Base-by-base conservation (phyloP, 2,888 invertebrate genomes). In the Ectropis crepuscularia region DNA sequence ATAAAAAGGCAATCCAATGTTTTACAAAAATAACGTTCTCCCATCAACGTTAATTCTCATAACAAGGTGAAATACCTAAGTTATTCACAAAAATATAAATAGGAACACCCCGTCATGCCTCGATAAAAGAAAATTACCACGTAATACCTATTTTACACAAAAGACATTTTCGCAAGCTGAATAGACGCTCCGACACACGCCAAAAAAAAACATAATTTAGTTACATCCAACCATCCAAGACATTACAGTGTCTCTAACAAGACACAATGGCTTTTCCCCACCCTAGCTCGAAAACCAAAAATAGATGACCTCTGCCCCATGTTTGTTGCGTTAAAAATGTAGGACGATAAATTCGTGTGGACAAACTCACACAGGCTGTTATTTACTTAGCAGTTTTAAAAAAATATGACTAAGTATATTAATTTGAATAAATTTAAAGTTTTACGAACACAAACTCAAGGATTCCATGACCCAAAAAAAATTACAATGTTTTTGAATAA, bases 181-280 rank as follows among this genome's bases (percentile, higher is more conserved):
- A 71, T 65, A 71, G 72, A 74, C 75, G 77, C 60, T 78, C 77
- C 63, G 58, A 65, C 77, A 76, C 77, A 80, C 79, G 77, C 72
- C 72, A 68, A 76, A 82, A 76, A 82, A 85, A 87, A 90, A 86
- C 86, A 87, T 89, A 91, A 91, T 91, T 91, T 90, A 89, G 89
- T 90, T 87, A 89, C 83, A 89, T 85, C 83, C 83, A 83, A 78
- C 85, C 86, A 86, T 85, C 87, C 86, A 89, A 89, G 92, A 90
- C 90, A 91, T 91, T 89, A 87, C 83, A 79, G 78, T 65, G 79
- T 80, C 76, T 82, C 86, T 91, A 91, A 91, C 90, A 92, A 92
- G 92, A 90, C 87, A 90, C 92, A 90, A 91, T 89, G 87, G 89
- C 83, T 85, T 85, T 80, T 76, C 86, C 86, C 87, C 80, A 91